Evolutionary conservation across 2,797 vertebrate species (phyloP), one percentile per base, ranked within the genome.

Genomic region (Gephyroberyx darwinii): DNA sequence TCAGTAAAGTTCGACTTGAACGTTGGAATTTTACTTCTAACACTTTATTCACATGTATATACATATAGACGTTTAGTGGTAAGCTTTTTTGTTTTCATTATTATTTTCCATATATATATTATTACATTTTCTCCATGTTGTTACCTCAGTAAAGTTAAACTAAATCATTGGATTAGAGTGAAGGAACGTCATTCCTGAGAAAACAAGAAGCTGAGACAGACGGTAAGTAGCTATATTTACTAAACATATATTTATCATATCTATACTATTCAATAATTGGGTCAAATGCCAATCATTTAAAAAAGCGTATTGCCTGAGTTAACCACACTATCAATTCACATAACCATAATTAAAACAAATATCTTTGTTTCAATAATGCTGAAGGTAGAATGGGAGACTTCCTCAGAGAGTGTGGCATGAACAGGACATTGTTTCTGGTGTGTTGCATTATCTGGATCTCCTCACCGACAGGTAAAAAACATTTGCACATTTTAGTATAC

Each of bases 401-500:
- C 22, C 59, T 20, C 9, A 66, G 45, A 73, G 47, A 50, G 70
- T 26, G 65, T 10, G 7, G 9, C 54, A 63, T 69, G 48, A 73
- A 35, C 10, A n/a, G 30, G 56, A 77, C 8, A 8, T 20, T 73
- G 31, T 57, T 10, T 62, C n/a, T 81, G 43, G 61, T 82, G 16
- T 85, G 59, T 20, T 86, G 19, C 60, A 30, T 77, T 6, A 48
- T 73, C 14, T 82, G 76, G 75, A 76, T 75, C 64, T 62, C 67
- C 57, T 85, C 74, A 53, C 5, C 19, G 12, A 56, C 79, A 89
- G 86, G 86, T 91, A 86, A 63, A 43, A 48, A 9, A 12, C 0
- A 43, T 51, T 65, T 43, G 13, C n/a, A 37, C 5, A 54, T 41
- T 12, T 41, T 12, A 41, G 10, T 13, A 41, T 14, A 4, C 39